Evolutionary conservation across 2,888 invertebrate species (phyloP).

Genomic region (Cryptophagus acutangulus): DNA sequence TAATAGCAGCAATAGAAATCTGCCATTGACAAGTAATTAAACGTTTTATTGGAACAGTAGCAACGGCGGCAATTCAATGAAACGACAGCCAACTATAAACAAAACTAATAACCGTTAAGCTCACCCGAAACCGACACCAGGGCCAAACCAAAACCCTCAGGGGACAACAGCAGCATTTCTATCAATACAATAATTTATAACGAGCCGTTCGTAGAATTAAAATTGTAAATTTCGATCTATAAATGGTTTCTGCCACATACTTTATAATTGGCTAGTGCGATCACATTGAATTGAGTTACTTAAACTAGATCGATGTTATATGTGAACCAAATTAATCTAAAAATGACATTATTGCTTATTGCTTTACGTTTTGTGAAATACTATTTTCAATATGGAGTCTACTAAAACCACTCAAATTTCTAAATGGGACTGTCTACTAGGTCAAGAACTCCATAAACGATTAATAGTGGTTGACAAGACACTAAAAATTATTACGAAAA

Average conservation of each 20-base stretch:
- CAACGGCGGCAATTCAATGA: constrained; percentile 7
- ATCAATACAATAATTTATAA: constrained; percentile 5
- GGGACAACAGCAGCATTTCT: background rate
- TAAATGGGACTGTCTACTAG: no score
- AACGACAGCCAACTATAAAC: constrained; percentile 8
- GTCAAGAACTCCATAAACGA: no score
- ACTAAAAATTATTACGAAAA: no score
- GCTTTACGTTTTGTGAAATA: no score
- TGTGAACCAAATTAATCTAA: no score
- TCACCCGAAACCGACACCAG: constrained; percentile 7
- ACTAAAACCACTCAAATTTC: no score
- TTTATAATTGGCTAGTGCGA: no score
- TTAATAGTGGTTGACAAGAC: no score
- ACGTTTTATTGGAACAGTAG: constrained; percentile 36
- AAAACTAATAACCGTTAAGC: constrained; percentile 8
- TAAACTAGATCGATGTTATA: no score
- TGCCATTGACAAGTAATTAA: constrained; percentile 43
- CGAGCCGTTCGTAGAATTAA: background rate
- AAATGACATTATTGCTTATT: no score
- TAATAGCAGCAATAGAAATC: constrained; percentile 38
- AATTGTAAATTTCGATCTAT: background rate
- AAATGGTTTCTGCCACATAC: background rate
- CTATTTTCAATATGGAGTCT: no score
- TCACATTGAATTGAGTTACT: no score
- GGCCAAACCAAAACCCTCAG: background rate